Evolutionary conservation across 2,888 invertebrate genomes (phyloP).

Genomic region (Hermodice carunculata): DNA sequence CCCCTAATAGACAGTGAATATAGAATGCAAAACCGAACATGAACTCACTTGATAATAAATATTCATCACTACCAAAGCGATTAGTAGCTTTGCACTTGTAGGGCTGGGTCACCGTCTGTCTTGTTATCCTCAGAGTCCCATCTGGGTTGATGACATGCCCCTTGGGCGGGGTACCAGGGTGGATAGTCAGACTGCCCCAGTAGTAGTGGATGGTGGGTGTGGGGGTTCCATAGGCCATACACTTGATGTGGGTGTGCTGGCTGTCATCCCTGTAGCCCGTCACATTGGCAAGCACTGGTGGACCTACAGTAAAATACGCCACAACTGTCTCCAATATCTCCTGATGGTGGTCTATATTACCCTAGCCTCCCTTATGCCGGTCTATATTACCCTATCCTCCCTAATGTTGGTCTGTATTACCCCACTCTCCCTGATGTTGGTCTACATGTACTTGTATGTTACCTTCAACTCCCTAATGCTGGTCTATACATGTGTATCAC

Average conservation of each 20-base stretch:
- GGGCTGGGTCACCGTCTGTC: background rate
- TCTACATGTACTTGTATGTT: too few species aligned
- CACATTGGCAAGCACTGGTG: background rate
- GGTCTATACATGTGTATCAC: too few species aligned
- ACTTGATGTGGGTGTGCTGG: slow-evolving; percentile 1
- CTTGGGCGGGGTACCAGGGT: background rate
- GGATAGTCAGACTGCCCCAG: slow-evolving; percentile 7
- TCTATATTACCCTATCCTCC: too few species aligned
- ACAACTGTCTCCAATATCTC: too few species aligned
- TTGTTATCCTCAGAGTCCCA: background rate
- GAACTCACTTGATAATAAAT: slow-evolving; percentile 1
- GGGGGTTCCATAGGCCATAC: slow-evolving; percentile 8
- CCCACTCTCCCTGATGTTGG: too few species aligned
- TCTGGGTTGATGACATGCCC: background rate
- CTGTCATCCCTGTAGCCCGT: background rate
- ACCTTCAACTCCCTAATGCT: too few species aligned
- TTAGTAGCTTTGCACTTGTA: slow-evolving; percentile 2
- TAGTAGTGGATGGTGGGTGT: background rate
- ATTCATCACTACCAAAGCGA: background rate
- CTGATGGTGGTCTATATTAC: too few species aligned
- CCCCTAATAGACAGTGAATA: too few species aligned
- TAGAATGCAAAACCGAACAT: too few species aligned
- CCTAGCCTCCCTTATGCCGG: too few species aligned
- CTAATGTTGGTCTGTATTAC: too few species aligned
- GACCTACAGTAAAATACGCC: too few species aligned